Percentiles rank a stretch among this genome's conserved stretches.
phyloP scores from a whole-genome alignment of 2,888 invertebrate genomes.

The Protonemura montana region DNA sequence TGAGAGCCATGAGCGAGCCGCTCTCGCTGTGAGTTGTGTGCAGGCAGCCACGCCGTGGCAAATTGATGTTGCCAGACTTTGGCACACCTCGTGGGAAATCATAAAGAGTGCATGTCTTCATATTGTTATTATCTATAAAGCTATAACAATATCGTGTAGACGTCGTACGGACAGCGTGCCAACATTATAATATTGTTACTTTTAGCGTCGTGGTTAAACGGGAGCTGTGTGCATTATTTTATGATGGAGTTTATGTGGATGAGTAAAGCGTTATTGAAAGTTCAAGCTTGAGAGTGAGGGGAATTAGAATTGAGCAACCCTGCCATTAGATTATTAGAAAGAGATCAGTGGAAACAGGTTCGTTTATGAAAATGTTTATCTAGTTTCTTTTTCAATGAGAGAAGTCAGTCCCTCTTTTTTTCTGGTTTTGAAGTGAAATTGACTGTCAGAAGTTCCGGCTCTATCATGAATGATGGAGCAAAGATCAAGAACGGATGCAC shows the following conservation, averaged over 20 bases:
- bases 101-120: constrained; percentile 7
- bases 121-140: constrained; percentile 7
- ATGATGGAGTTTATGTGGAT: too few relatives aligned
- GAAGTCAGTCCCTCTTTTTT: neutral
- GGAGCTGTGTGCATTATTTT: too few relatives aligned
- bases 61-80: neutral
- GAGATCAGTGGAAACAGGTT: too few relatives aligned
- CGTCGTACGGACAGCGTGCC: neutral
- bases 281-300: too few relatives aligned
- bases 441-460: neutral
- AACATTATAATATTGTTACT: neutral
- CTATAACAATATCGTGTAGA: neutral
- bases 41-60: neutral
- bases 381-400: neutral
- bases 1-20: neutral
- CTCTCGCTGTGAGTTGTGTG: neutral
- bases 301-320: too few relatives aligned
- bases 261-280: too few relatives aligned
- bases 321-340: too few relatives aligned
- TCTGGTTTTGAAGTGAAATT: neutral
- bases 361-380: neutral
- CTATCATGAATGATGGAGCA: neutral
- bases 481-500: neutral
- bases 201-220: neutral
- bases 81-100: constrained; percentile 3